Conservation (phyloP, 2,113 vertebrate species). For the Thymallus thymallus region DNA sequence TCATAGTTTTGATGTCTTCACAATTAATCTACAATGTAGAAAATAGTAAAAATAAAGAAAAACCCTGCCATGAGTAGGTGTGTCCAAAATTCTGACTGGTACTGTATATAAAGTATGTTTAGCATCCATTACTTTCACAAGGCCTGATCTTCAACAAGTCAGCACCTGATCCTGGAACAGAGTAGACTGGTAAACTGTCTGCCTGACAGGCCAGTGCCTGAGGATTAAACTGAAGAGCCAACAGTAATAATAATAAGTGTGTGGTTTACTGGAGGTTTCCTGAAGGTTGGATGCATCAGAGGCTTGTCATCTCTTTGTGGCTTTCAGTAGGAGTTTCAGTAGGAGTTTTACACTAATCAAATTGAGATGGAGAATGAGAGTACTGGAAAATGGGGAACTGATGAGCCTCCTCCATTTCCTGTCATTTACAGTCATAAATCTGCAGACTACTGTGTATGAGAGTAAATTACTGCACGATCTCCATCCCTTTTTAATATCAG, state of each 20-base stretch:
- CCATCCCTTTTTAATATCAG: constrained; percentile 63
- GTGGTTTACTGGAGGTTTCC: not conserved
- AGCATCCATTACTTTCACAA: too few species aligned
- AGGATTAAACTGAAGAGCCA: not conserved
- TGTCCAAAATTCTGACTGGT: too few species aligned
- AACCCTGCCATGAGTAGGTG: too few species aligned
- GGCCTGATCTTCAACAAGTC: too few species aligned
- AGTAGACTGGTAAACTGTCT: not conserved
- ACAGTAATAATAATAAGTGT: not conserved
- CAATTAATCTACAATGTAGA: too few species aligned
- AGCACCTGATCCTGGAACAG: too few species aligned
- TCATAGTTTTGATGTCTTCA: too few species aligned
- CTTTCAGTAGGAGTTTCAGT: not conserved
- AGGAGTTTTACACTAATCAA: not conserved
- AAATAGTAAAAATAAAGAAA: too few species aligned
- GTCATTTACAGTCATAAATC: constrained; percentile 61
- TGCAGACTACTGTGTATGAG: constrained; percentile 25
- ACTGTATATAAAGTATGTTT: too few species aligned
- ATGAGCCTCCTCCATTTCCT: constrained; percentile 45
- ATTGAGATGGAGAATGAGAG: too few species aligned
- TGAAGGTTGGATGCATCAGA: not conserved
- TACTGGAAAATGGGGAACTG: constrained; percentile 24
- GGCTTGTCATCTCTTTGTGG: not conserved
- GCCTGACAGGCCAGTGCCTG: not conserved
- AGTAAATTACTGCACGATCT: constrained; percentile 46